These are phyloP conservation scores for Leptoteleia sp. DNA, from an alignment of 1,140 invertebrate species.

Conservation along the genomic window DNA sequence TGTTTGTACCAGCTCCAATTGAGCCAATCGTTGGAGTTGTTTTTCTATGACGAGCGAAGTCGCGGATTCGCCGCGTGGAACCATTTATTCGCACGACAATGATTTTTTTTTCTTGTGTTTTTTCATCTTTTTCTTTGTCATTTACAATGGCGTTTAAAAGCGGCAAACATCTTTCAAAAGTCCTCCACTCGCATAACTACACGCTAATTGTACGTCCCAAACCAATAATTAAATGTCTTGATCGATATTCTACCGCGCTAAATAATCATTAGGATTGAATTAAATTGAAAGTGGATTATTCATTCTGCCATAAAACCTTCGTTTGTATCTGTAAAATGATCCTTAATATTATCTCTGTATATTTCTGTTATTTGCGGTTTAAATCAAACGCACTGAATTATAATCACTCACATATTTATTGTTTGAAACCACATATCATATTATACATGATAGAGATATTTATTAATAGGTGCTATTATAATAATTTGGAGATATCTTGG, in stretches of 20 bases:
- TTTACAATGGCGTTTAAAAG: conserved; percentile 1
- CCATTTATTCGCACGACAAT: background rate
- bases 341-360: too few species aligned
- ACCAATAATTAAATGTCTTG: background rate
- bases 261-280: conserved; percentile 1
- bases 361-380: too few species aligned
- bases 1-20: conserved; percentile 40
- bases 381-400: too few species aligned
- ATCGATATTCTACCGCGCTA: background rate
- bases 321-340: background rate
- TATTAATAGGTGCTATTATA: too few species aligned
- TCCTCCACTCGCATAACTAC: background rate
- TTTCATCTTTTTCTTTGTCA: background rate
- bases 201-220: conserved; percentile 1
- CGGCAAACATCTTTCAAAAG: background rate
- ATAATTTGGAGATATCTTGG: too few species aligned
- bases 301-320: background rate
- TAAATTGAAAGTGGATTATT: conserved; percentile 2
- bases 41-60: conserved; percentile 9
- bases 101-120: background rate
- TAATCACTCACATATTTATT: too few species aligned
- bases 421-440: too few species aligned
- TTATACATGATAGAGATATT: too few species aligned
- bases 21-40: conserved; percentile 25
- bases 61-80: background rate